Conservation (phyloP, 2,113 vertebrate genomes). For the Thunnus maccoyii region DNA sequence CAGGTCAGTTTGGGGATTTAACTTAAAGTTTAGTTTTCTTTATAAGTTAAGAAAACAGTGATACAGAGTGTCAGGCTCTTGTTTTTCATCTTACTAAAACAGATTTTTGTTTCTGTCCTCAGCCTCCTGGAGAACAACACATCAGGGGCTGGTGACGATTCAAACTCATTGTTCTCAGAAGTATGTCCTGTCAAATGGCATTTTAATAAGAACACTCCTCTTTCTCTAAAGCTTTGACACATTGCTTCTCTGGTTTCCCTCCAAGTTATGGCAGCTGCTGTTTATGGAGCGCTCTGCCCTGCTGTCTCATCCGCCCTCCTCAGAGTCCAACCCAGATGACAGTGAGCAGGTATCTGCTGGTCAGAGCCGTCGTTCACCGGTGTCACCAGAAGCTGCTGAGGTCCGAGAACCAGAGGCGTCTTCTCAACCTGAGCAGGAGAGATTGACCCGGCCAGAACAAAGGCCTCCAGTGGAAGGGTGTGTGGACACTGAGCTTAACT, state of each 20-base stretch:
- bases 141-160: slow-evolving; percentile 77
- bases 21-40: neutral
- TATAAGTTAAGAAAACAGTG: neutral
- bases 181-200: slow-evolving; percentile 74
- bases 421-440: slow-evolving; percentile 81
- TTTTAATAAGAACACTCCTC: slow-evolving; percentile 27
- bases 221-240: slow-evolving; percentile 33
- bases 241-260: slow-evolving; percentile 50
- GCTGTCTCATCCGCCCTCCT: slow-evolving; percentile 84
- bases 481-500: slow-evolving; percentile 62
- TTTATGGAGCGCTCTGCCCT: slow-evolving; percentile 83
- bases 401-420: slow-evolving; percentile 83
- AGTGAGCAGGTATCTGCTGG: slow-evolving; percentile 52
- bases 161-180: slow-evolving; percentile 89
- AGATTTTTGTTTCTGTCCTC: slow-evolving; percentile 30
- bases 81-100: neutral
- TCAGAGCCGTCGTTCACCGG: slow-evolving; percentile 43
- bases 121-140: slow-evolving; percentile 88
- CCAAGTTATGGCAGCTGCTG: slow-evolving; percentile 92
- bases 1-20: slow-evolving; percentile 81
- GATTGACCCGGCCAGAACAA: slow-evolving; percentile 84
- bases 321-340: slow-evolving; percentile 45
- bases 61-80: neutral
- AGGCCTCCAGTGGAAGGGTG: slow-evolving; percentile 92
- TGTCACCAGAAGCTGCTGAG: slow-evolving; percentile 61